Conservation (phyloP, 2,113 vertebrate species). For the Alosa alosa region DNA sequence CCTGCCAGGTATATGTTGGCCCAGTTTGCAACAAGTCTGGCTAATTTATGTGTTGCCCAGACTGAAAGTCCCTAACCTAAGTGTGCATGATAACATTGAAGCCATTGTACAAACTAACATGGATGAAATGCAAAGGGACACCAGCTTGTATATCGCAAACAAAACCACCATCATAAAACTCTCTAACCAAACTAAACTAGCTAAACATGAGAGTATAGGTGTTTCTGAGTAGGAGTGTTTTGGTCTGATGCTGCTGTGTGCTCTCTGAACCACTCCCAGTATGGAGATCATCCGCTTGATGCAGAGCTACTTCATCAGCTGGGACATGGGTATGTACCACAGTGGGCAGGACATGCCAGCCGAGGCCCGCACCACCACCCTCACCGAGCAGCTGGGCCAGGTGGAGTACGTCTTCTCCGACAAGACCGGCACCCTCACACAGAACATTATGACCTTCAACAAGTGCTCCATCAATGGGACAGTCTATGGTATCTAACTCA, state of each 20-base stretch:
- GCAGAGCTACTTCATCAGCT: slow-evolving; percentile 74
- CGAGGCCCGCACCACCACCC: slow-evolving; percentile 68
- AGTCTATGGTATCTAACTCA: slow-evolving; percentile 56
- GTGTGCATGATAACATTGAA: too few relatives aligned
- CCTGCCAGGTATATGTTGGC: too few relatives aligned
- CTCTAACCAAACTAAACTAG: too few relatives aligned
- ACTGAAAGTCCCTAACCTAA: too few relatives aligned
- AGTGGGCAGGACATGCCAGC: slow-evolving; percentile 58
- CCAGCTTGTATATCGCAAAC: too few relatives aligned
- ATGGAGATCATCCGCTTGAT: slow-evolving; percentile 74
- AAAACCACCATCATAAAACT: too few relatives aligned
- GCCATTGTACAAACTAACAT: too few relatives aligned
- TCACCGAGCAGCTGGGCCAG: slow-evolving; percentile 73
- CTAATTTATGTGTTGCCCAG: too few relatives aligned
- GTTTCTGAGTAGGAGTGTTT: too few relatives aligned
- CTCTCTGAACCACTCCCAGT: slow-evolving; percentile 37
- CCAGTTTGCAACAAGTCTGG: too few relatives aligned
- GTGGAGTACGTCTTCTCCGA: slow-evolving; percentile 74
- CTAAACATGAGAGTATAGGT: too few relatives aligned
- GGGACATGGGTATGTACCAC: slow-evolving; percentile 71
- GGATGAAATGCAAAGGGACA: too few relatives aligned
- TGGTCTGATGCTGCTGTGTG: not conserved
- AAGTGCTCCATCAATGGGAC: slow-evolving; percentile 72
- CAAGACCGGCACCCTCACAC: slow-evolving; percentile 72
- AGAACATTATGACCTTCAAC: slow-evolving; percentile 75